These are phyloP conservation scores for Oikopleura dioica DNA, from an alignment of 23 tunicate genomes.

Conservation along the genomic window DNA sequence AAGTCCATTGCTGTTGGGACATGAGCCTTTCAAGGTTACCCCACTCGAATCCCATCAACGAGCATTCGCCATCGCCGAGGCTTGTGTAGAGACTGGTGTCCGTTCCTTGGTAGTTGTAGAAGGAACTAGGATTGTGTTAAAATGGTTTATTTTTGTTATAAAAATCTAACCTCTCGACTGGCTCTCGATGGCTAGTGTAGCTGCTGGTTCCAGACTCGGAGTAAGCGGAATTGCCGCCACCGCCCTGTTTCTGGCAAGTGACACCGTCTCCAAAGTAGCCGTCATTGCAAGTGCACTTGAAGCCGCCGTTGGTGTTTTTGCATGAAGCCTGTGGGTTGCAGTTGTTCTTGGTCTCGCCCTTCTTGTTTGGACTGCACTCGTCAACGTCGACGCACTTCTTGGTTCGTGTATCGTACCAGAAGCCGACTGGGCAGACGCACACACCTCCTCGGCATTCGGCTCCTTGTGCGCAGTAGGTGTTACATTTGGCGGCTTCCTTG, in stretches of 20 bases:
- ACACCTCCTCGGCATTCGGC: not conserved
- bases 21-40: not conserved
- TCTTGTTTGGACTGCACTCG: constrained; percentile 16
- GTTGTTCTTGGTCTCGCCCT: not conserved
- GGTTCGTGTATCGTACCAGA: not conserved
- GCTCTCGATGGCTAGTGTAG: too few relatives aligned
- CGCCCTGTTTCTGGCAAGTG: not conserved
- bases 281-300: not conserved
- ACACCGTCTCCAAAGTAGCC: constrained; percentile 7
- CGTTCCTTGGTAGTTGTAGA: too few relatives aligned
- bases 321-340: not conserved
- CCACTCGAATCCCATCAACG: constrained; percentile 10
- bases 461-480: not conserved
- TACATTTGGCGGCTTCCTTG: not conserved
- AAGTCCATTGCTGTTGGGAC: not conserved
- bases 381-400: constrained; percentile 16
- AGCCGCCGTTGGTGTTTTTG: constrained; percentile 8
- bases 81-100: not conserved
- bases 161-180: too few relatives aligned
- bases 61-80: not conserved
- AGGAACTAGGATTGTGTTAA: too few relatives aligned
- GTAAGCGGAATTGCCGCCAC: not conserved
- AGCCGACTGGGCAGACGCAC: not conserved
- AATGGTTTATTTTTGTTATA: too few relatives aligned
- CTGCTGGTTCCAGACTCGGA: not conserved